A percentile compares a stretch with the other conserved stretches of the same genome.
Evolutionary conservation across 1,140 invertebrate species (phyloP).

Genomic region (Brachionus paranguensis): DNA sequence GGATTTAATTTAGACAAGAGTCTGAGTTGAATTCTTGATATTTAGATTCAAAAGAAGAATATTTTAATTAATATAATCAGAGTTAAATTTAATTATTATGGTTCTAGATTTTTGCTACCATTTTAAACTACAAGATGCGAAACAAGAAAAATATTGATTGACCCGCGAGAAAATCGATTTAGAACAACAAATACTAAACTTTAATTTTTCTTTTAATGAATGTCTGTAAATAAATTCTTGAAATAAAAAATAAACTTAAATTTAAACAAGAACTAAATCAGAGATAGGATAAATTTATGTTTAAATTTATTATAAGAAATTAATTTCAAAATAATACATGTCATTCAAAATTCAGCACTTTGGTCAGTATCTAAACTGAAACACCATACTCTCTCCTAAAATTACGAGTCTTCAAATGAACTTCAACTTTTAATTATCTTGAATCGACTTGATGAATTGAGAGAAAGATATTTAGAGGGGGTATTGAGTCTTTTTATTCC

Average conservation of each 20-base stretch:
- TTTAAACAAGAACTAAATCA: background rate
- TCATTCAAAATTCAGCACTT: too few species aligned
- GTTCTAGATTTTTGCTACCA: background rate
- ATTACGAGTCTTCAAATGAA: too few species aligned
- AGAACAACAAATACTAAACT: background rate
- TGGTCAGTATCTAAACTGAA: too few species aligned
- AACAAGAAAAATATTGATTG: conserved; percentile 14
- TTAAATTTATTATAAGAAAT: too few species aligned
- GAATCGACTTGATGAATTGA: too few species aligned
- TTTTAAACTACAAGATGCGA: background rate
- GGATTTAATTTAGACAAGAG: background rate
- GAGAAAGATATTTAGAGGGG: too few species aligned
- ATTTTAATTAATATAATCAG: background rate
- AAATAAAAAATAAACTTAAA: background rate
- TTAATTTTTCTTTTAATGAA: background rate
- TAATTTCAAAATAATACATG: too few species aligned
- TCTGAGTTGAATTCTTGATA: background rate
- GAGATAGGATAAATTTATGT: background rate
- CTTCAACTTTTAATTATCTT: too few species aligned
- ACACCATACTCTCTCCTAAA: too few species aligned
- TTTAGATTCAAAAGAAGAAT: background rate
- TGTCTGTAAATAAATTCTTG: background rate
- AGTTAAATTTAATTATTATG: background rate
- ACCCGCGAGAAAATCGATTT: background rate
- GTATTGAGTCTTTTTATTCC: too few species aligned